Percentiles rank a stretch among this genome's conserved stretches.
Evolutionary conservation across 2,888 invertebrate genomes (phyloP).

Genomic region (Xestoiulus laeticollis): DNA sequence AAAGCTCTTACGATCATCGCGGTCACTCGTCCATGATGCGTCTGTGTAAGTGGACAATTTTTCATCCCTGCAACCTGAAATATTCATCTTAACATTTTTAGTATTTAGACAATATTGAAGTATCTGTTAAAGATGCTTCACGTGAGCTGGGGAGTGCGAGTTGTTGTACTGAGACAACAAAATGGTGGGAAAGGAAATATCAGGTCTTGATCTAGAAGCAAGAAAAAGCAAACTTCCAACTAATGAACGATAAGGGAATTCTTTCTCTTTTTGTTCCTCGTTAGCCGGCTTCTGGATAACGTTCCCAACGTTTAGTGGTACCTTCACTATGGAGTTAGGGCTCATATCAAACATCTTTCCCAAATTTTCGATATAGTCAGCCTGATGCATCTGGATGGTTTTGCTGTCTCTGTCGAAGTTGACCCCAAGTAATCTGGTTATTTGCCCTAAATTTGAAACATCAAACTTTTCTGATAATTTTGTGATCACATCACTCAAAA

Average conservation of each 20-base stretch:
- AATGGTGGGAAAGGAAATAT: background rate
- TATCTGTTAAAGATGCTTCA: background rate
- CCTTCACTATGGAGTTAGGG: background rate
- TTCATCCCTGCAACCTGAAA: no score
- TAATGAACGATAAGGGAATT: background rate
- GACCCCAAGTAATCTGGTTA: background rate
- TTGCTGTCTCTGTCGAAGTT: background rate
- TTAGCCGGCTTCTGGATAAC: background rate
- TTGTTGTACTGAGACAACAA: background rate
- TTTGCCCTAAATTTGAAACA: background rate
- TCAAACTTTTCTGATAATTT: background rate
- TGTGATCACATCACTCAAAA: background rate
- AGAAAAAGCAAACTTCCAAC: background rate
- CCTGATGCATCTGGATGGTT: background rate
- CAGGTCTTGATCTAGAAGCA: background rate
- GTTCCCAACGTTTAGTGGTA: background rate
- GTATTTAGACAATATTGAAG: background rate
- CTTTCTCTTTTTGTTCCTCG: background rate
- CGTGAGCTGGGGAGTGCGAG: background rate
- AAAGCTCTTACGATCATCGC: background rate
- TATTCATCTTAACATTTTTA: no score
- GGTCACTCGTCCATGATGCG: background rate
- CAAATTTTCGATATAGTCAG: background rate
- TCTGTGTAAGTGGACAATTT: background rate
- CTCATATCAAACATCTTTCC: background rate